Percentiles rank a stretch among this genome's conserved stretches.
phyloP scores from a whole-genome alignment of 2,113 vertebrate species.

The Callaeas wilsoni region DNA sequence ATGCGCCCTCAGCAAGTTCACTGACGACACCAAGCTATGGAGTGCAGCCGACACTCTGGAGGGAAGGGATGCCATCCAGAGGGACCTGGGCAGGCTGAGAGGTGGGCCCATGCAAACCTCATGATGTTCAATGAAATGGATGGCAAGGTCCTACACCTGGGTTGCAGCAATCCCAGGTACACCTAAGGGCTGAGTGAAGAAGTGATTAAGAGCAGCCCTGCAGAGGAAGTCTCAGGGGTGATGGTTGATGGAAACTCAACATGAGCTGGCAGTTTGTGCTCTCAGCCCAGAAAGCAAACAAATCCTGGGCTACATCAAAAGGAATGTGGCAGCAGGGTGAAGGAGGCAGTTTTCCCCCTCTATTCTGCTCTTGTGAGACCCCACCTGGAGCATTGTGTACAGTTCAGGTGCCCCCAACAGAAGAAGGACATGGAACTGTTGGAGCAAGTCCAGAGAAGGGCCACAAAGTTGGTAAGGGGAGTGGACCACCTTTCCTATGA shows the following conservation, averaged over 20 bases:
- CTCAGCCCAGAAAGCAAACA: not conserved
- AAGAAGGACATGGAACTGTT: not conserved
- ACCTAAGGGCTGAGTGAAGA: not conserved
- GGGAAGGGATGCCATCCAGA: not conserved
- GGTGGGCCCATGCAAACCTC: not conserved
- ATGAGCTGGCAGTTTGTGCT: accelerated
- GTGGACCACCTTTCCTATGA: not conserved
- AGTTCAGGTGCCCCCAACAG: not conserved
- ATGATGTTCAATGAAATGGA: not conserved
- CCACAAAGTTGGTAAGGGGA: not conserved
- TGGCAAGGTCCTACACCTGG: not conserved
- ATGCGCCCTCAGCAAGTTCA: not conserved
- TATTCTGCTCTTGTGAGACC: not conserved
- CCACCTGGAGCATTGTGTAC: not conserved
- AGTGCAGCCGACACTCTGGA: not conserved
- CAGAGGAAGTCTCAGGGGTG: not conserved
- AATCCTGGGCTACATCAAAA: not conserved
- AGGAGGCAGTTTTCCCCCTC: not conserved
- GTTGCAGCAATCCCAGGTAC: not conserved
- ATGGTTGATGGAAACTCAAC: not conserved
- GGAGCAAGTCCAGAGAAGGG: not conserved
- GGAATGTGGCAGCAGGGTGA: not conserved
- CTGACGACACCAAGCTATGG: not conserved
- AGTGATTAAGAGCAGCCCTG: not conserved
- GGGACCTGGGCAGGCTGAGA: not conserved